These are phyloP conservation scores for Boloria selene DNA, from an alignment of 2,888 invertebrate genomes.

Conservation along the genomic window DNA sequence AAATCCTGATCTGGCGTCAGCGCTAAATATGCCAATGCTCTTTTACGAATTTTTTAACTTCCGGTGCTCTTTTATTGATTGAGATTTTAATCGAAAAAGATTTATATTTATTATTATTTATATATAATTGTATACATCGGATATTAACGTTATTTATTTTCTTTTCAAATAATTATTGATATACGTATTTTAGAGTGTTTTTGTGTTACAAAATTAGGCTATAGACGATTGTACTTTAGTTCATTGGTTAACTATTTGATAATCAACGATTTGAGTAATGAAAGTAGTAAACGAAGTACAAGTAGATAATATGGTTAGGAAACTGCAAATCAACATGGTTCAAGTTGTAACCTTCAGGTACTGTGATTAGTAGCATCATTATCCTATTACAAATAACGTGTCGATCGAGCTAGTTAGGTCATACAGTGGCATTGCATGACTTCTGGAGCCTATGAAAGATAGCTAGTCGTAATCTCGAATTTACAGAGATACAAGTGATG, in stretches of 20 bases:
- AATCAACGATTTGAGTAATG: neutral
- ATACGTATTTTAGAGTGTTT: too few species aligned
- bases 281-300: neutral
- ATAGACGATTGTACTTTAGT: neutral
- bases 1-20: slow-evolving; percentile 20
- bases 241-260: neutral
- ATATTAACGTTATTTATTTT: too few species aligned
- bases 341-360: slow-evolving; percentile 41
- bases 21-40: slow-evolving; percentile 16
- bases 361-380: slow-evolving; percentile 50
- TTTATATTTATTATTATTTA: neutral
- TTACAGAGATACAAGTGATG: neutral
- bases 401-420: slow-evolving; percentile 21
- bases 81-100: neutral
- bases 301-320: slow-evolving; percentile 22
- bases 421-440: slow-evolving; percentile 17
- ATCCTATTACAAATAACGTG: slow-evolving; percentile 51
- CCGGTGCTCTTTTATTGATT: slow-evolving; percentile 7
- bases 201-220: too few species aligned
- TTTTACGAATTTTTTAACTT: slow-evolving; percentile 4
- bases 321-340: slow-evolving; percentile 31
- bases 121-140: too few species aligned
- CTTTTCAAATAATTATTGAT: too few species aligned
- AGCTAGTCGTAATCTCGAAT: neutral
- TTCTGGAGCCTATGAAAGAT: slow-evolving; percentile 8